These are phyloP conservation scores for Mycteria americana DNA, from an alignment of 2,797 vertebrate species.

Conservation along the genomic window DNA sequence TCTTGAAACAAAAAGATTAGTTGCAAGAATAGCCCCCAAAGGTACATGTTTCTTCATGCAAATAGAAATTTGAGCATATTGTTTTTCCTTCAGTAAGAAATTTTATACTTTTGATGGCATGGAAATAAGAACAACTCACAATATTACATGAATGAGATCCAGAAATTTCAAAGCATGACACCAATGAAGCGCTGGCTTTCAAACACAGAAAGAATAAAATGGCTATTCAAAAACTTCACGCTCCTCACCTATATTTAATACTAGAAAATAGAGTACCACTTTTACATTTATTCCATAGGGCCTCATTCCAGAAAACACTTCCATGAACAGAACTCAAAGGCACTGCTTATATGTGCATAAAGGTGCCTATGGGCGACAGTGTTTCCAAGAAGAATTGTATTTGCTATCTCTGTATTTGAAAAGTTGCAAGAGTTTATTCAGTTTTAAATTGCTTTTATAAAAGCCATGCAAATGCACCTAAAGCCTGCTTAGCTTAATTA, in stretches of 20 bases:
- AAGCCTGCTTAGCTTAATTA: neutral
- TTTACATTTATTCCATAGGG: neutral
- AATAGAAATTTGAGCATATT: neutral
- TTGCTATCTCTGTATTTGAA: neutral
- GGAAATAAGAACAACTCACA: neutral
- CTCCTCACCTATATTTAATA: neutral
- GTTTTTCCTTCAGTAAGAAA: neutral
- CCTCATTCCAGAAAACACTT: constrained; percentile 13
- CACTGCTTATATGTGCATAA: neutral
- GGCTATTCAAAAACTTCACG: neutral
- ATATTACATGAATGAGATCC: neutral
- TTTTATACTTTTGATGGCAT: neutral
- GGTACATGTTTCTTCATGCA: neutral
- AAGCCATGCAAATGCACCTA: neutral
- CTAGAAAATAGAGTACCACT: constrained; percentile 4
- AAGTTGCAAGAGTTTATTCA: neutral
- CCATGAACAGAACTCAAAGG: neutral
- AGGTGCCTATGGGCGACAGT: neutral
- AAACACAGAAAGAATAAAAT: neutral
- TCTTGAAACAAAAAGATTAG: neutral
- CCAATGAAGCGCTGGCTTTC: neutral
- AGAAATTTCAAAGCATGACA: neutral
- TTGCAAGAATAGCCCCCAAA: neutral
- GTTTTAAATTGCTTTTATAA: neutral
- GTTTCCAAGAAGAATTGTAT: neutral